Conservation (phyloP, 2,888 invertebrate genomes). For the Hedya salicella region DNA sequence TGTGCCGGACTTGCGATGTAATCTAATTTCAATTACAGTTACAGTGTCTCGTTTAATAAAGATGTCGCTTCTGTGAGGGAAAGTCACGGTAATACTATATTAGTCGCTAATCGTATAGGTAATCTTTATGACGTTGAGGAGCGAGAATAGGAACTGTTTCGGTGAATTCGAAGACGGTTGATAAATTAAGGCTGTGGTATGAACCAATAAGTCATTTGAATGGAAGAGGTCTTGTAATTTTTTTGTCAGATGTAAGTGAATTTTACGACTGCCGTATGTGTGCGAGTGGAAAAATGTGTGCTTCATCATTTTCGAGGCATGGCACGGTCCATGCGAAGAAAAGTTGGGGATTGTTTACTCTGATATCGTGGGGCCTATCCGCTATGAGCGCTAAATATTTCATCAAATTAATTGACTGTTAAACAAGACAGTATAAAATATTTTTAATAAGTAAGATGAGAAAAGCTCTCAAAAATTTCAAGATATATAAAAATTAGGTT, state of each 20-base stretch:
- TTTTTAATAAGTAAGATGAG: too few relatives aligned
- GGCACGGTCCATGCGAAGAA: too few relatives aligned
- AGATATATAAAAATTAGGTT: too few relatives aligned
- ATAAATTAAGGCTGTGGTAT: not conserved
- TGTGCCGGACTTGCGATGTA: slow-evolving; percentile 1
- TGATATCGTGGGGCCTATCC: too few relatives aligned
- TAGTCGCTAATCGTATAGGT: not conserved
- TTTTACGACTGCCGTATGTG: not conserved
- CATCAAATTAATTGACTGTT: too few relatives aligned
- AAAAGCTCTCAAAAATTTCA: too few relatives aligned
- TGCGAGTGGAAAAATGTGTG: slow-evolving; percentile 1
- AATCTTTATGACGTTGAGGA: slow-evolving; percentile 1
- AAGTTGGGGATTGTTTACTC: too few relatives aligned
- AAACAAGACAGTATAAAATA: too few relatives aligned
- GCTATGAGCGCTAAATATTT: too few relatives aligned
- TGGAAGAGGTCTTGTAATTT: not conserved
- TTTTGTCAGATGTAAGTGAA: not conserved
- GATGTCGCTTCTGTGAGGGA: not conserved
- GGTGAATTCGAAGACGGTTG: not conserved
- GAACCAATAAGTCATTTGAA: not conserved
- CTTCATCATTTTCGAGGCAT: not conserved
- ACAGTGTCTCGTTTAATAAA: not conserved
- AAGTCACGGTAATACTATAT: not conserved
- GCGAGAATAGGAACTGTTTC: not conserved
- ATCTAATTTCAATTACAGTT: not conserved